Evolutionary conservation across 2,888 invertebrate genomes (phyloP).

Genomic region (Cinara cedri): DNA sequence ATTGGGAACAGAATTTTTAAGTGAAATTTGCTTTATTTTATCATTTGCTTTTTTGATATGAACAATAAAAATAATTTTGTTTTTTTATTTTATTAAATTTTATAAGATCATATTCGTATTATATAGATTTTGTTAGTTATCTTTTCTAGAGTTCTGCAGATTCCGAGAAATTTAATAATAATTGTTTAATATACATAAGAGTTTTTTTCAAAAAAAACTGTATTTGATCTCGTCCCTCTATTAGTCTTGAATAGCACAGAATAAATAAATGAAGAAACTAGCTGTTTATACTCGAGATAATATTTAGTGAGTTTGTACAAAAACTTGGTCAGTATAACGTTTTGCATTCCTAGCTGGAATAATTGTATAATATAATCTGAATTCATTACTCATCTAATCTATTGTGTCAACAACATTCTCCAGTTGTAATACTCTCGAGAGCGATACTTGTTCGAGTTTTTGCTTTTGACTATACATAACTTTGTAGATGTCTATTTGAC

Average conservation of each 20-base stretch:
- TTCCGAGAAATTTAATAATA: too few relatives aligned
- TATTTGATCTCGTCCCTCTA: neutral
- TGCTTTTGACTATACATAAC: slow-evolving; percentile 4
- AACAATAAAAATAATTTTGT: too few relatives aligned
- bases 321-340: slow-evolving; percentile 11
- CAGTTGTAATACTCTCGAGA: neutral
- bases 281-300: slow-evolving; percentile 1
- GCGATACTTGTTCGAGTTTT: slow-evolving; percentile 1
- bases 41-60: too few relatives aligned
- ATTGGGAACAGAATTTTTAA: too few relatives aligned
- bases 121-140: too few relatives aligned
- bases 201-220: neutral
- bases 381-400: slow-evolving; percentile 27
- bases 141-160: too few relatives aligned
- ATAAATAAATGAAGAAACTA: neutral
- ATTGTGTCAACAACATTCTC: slow-evolving; percentile 20
- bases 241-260: too few relatives aligned
- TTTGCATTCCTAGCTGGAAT: neutral
- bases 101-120: too few relatives aligned
- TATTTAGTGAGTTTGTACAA: neutral
- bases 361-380: slow-evolving; percentile 4
- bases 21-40: too few relatives aligned
- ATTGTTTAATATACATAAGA: neutral
- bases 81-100: too few relatives aligned
- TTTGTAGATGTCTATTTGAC: neutral